These are phyloP conservation scores for Tolypeutes matacus DNA, from an alignment of 2,797 vertebrate genomes.

Conservation along the genomic window DNA sequence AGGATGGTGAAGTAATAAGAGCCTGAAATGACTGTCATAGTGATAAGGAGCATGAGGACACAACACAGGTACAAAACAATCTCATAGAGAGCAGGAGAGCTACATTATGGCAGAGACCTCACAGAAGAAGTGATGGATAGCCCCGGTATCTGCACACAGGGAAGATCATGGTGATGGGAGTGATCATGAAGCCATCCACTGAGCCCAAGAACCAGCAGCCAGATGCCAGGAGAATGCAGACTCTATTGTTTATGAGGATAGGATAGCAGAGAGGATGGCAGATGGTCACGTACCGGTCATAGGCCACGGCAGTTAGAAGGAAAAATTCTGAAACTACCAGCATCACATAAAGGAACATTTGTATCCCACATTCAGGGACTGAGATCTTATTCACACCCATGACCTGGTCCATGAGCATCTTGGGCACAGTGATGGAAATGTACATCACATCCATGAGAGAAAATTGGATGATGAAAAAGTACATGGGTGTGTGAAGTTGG, in stretches of 20 bases:
- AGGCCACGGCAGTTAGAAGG: slow-evolving; percentile 71
- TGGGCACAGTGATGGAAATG: slow-evolving; percentile 54
- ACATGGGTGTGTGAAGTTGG: no score
- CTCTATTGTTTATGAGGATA: no score
- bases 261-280: no score
- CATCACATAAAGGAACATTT: slow-evolving; percentile 78
- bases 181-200: slow-evolving; percentile 59
- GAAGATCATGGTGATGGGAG: slow-evolving; percentile 71
- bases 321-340: slow-evolving; percentile 72
- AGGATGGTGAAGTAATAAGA: slow-evolving; percentile 35
- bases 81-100: no score
- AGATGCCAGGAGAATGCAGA: no score
- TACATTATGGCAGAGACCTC: no score
- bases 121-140: no score
- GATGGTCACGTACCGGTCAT: no score
- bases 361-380: slow-evolving; percentile 58
- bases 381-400: slow-evolving; percentile 49
- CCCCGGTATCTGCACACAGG: slow-evolving; percentile 68
- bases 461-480: slow-evolving; percentile 74
- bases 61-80: no score
- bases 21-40: not conserved
- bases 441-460: slow-evolving; percentile 77
- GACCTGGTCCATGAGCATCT: slow-evolving; percentile 36
- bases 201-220: no score
- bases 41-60: not conserved